These are phyloP conservation scores for Polyommatus icarus DNA, from an alignment of 2,888 invertebrate genomes.

Conservation along the genomic window DNA sequence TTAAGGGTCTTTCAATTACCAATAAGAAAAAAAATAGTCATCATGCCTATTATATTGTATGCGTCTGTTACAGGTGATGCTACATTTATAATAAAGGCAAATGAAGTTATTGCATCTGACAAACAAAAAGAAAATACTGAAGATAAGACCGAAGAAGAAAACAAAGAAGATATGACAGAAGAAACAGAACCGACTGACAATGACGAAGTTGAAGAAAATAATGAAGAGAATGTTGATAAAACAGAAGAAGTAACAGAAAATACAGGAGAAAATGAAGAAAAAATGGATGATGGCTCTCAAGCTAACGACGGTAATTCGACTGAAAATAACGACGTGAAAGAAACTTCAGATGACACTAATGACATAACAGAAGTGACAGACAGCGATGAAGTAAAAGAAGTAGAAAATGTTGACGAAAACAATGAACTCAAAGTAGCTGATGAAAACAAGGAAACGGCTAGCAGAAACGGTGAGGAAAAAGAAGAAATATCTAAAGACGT, in stretches of 20 bases:
- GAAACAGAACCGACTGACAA: slow-evolving; percentile 28
- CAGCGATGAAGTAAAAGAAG: not conserved
- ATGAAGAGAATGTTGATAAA: not conserved
- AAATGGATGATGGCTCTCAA: not conserved
- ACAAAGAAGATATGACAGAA: slow-evolving; percentile 30
- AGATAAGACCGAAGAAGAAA: not conserved
- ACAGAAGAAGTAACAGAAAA: not conserved
- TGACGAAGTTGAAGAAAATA: slow-evolving; percentile 12
- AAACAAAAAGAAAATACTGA: slow-evolving; percentile 23
- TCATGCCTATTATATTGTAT: no score
- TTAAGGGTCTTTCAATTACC: no score
- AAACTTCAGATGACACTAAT: not conserved
- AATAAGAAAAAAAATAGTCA: no score
- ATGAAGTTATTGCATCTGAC: slow-evolving; percentile 30
- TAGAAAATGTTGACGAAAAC: not conserved
- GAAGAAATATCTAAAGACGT: slow-evolving; percentile 14
- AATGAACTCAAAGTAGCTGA: not conserved
- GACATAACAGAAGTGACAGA: not conserved
- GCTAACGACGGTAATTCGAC: not conserved
- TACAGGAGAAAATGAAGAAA: not conserved
- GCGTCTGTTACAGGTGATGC: slow-evolving; percentile 47
- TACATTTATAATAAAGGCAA: slow-evolving; percentile 50
- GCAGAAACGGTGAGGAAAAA: not conserved
- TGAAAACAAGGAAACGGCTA: not conserved
- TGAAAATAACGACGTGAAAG: not conserved